phyloP scores from a whole-genome alignment of 2,113 vertebrate genomes.

The Aplodontia rufa region DNA sequence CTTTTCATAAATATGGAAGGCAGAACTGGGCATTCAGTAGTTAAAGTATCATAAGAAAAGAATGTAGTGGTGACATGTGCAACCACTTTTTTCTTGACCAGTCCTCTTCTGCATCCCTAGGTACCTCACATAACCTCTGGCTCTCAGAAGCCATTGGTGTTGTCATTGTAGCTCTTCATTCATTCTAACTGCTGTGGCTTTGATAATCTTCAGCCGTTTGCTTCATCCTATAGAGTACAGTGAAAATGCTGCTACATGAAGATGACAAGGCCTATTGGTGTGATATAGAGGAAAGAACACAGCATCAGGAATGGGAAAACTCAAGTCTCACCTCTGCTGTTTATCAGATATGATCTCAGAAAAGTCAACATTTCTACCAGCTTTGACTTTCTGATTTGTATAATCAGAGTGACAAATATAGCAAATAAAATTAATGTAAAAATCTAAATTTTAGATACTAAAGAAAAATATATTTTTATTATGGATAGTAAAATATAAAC shows the following conservation, averaged over 20 bases:
- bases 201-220: neutral
- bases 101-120: neutral
- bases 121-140: neutral
- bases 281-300: neutral
- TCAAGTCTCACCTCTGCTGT: neutral
- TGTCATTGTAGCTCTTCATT: neutral
- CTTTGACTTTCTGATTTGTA: neutral
- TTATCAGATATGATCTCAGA: neutral
- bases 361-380: neutral
- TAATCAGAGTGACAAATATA: neutral
- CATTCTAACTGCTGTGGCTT: neutral
- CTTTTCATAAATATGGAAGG: neutral
- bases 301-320: neutral
- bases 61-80: neutral
- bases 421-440: neutral
- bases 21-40: neutral
- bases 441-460: neutral
- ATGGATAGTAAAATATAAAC: neutral
- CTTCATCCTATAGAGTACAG: neutral
- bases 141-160: neutral
- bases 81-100: neutral
- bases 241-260: neutral
- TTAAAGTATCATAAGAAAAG: neutral
- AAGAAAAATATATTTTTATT: neutral
- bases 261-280: neutral